Percentiles rank a stretch among this genome's conserved stretches.
These are phyloP conservation scores for Gambusia affinis DNA, from an alignment of 2,113 vertebrate species.

Conservation along the genomic window DNA sequence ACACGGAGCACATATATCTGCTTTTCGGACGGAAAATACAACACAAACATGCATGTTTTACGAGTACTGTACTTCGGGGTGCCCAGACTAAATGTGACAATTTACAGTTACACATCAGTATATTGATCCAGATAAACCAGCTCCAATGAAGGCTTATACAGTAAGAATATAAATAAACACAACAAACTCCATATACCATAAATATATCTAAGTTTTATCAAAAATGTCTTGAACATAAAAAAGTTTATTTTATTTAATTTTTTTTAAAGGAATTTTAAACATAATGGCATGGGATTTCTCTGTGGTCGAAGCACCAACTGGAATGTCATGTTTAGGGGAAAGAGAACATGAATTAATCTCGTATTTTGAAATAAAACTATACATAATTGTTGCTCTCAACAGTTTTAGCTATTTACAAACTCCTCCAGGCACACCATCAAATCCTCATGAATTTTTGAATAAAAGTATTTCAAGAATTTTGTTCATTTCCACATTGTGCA, in stretches of 20 bases:
- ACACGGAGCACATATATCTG: constrained; percentile 60
- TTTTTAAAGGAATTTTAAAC: constrained; percentile 21
- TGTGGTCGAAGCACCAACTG: constrained; percentile 69
- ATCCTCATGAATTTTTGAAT: constrained; percentile 71
- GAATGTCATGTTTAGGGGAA: constrained; percentile 46
- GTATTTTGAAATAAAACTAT: constrained; percentile 51
- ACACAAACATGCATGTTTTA: constrained; percentile 76
- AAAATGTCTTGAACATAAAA: constrained; percentile 64
- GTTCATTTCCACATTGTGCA: constrained; percentile 60
- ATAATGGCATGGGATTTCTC: constrained; percentile 52
- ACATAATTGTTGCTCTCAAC: constrained; percentile 53
- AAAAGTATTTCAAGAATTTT: constrained; percentile 64
- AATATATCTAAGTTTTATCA: constrained; percentile 64
- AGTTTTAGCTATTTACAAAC: constrained; percentile 74
- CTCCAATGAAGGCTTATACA: constrained; percentile 55
- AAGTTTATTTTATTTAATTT: background rate
- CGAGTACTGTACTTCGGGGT: constrained; percentile 56
- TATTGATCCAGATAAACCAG: constrained; percentile 65
- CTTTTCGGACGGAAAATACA: constrained; percentile 56
- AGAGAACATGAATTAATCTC: constrained; percentile 39
- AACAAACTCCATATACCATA: constrained; percentile 53
- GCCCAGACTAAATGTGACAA: constrained; percentile 70
- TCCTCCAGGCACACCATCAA: constrained; percentile 56
- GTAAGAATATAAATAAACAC: constrained; percentile 59
- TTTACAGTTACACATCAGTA: constrained; percentile 75